Evolutionary conservation across 2,797 vertebrate species (phyloP).

Genomic region (Manis pentadactyla): DNA sequence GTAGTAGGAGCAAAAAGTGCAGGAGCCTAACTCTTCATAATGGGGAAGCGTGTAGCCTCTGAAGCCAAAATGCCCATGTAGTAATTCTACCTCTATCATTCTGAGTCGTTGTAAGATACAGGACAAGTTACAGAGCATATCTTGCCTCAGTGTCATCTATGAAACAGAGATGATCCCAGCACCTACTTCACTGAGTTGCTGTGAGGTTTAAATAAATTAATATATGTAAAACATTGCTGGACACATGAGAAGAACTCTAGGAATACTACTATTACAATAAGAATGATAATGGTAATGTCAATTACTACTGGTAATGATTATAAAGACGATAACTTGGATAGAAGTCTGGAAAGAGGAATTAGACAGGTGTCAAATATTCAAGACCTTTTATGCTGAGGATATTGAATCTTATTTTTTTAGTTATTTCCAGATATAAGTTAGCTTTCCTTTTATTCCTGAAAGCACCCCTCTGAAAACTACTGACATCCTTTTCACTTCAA

Average conservation of each 20-base stretch:
- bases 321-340: neutral
- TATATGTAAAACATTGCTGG: neutral
- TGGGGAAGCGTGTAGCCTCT: neutral
- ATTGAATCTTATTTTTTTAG: neutral
- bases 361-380: neutral
- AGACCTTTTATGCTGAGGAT: neutral
- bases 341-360: neutral
- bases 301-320: neutral
- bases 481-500: constrained; percentile 17
- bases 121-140: neutral
- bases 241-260: neutral
- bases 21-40: neutral
- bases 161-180: neutral
- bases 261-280: neutral
- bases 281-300: neutral
- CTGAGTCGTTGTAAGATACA: neutral
- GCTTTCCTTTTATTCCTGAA: neutral
- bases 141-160: neutral
- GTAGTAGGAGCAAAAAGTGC: neutral
- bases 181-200: neutral
- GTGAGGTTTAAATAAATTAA: neutral
- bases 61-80: neutral
- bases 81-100: neutral
- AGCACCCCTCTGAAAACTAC: neutral
- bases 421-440: neutral